phyloP scores from a whole-genome alignment of 2,888 invertebrate genomes.

The Megaustenia siamemsis region DNA sequence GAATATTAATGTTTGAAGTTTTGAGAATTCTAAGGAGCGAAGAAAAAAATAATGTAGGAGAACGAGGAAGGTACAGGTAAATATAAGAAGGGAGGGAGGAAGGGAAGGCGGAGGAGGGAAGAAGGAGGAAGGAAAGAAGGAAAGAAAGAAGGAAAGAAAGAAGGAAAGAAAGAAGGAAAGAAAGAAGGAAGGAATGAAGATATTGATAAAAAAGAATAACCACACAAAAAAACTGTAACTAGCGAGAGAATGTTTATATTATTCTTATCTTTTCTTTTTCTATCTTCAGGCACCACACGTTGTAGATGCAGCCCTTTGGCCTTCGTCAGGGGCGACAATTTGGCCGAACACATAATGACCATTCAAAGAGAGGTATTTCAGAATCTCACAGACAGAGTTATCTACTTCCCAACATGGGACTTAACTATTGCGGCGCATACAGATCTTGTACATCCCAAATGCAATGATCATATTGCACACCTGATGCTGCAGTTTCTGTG shows the following conservation, averaged over 20 bases:
- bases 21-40: no score
- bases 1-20: no score
- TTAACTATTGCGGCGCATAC: not conserved
- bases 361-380: not conserved
- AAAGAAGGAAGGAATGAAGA: not conserved
- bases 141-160: not conserved
- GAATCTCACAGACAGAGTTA: not conserved
- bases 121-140: not conserved
- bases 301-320: not conserved
- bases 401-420: conserved; percentile 28
- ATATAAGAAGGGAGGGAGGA: no score
- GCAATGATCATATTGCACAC: not conserved
- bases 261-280: not conserved
- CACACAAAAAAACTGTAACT: no score
- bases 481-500: not conserved
- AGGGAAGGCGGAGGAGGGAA: no score
- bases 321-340: not conserved
- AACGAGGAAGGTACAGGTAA: no score
- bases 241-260: not conserved
- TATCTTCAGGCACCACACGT: conserved; percentile 25
- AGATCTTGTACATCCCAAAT: not conserved
- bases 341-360: not conserved
- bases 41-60: no score
- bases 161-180: not conserved
- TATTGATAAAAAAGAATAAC: no score